A percentile compares a stretch with the other conserved stretches of the same genome.
Conservation (phyloP, 2,888 invertebrate species). For the Quadroppia sp. region DNA sequence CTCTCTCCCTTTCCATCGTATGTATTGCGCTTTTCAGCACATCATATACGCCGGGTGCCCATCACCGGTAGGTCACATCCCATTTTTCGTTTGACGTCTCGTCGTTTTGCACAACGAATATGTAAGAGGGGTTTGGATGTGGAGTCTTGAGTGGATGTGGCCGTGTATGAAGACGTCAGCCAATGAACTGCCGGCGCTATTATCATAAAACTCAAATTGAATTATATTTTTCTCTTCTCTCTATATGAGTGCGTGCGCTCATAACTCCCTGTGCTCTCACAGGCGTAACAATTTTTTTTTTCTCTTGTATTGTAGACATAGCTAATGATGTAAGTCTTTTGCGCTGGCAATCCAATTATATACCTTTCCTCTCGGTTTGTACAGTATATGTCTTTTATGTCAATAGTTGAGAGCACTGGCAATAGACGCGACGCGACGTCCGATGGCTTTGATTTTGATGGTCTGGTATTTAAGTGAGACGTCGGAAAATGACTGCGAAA, state of each 20-base stretch:
- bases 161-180: background rate
- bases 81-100: constrained; percentile 31
- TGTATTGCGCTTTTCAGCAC: too few species aligned
- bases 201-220: constrained; percentile 22
- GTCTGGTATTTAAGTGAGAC: too few species aligned
- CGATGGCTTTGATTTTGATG: constrained; percentile 20
- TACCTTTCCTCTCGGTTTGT: too few species aligned
- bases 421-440: too few species aligned
- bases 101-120: background rate
- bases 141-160: background rate
- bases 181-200: background rate
- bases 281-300: background rate
- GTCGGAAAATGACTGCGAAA: too few species aligned
- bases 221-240: background rate
- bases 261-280: background rate
- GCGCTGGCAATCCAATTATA: constrained; percentile 20
- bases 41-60: too few species aligned
- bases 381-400: constrained; percentile 30
- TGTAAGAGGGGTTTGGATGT: background rate
- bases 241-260: background rate
- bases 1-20: too few species aligned
- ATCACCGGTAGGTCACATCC: background rate
- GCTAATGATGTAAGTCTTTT: constrained; percentile 12
- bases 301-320: background rate
- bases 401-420: too few species aligned